Base-by-base conservation (phyloP, 2,888 invertebrate species). In the Eledona agricola region DNA sequence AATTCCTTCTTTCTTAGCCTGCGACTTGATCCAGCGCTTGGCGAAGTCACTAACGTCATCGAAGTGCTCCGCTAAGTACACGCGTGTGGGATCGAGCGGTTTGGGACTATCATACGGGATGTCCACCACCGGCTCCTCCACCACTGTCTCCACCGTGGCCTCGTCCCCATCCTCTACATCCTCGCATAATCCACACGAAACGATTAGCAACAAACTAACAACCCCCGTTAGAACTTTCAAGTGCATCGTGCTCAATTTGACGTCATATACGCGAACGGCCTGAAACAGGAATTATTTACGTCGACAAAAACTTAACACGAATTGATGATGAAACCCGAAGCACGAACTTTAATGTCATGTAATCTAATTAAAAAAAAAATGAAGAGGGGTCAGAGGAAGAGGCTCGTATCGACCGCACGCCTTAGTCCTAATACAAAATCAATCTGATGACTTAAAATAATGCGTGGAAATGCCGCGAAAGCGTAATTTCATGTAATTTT, bases 1-100 rank as follows among this genome's bases (percentile, higher is more conserved):
- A 11, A 81, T 80, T 34, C 84, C 86, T 60, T 94, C 93, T 74
- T 97, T 97, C 74, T 93, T 95, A 1, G 97, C 93, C 71, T 90
- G 83, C 0, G 97, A 97, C 60, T 85, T 81, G 1, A 91, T 79
- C 97, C 98, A 98, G 35, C 81, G 83, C 66, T 86, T 86, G 34
- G 85, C 83, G 64, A 93, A 92, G 7, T 80, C 79, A 4, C 81
- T 80, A 22, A 79, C 73, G 71, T 92, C 84, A 75, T 96, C 94
- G 78, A 96, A 96, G 72, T 92, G 87, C 67, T 96, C 96, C 0
- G 88, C 84, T 51, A 96, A 81, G 72, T 90, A 87, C 15, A 86
- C 83, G 63, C 81, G 80, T 12, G 80, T 83, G 0, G 81, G 76
- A 55, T 81, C 81, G n/a, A 72, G 65, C 5, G 87, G 77, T 56